Evolutionary conservation across 2,888 invertebrate genomes (phyloP), one percentile per base, ranked within the genome.

Genomic region (Tetrapedia diversipes): DNA sequence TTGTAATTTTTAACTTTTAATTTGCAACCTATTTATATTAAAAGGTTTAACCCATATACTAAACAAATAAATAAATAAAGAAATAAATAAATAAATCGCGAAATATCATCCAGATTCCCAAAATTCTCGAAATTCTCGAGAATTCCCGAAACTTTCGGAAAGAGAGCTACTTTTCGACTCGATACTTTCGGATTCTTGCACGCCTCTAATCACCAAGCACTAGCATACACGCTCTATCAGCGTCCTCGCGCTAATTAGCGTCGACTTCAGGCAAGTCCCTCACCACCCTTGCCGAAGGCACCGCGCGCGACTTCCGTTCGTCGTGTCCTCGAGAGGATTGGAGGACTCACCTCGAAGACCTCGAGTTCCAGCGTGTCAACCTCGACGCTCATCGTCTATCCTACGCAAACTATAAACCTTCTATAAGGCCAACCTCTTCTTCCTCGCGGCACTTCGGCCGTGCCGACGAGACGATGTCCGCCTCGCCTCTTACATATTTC

Each of bases 281-380:
- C 4, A n/a, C n/a, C 3, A 57, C 22, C 22, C 39, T 71, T 49
- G 61, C 14, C 54, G 34, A 61, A 39, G 39, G 11, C 22, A 22
- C 6, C 41, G 29, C 63, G 29, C 63, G 66, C 43, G 74, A 81
- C 66, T 82, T 80, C 82, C 82, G 78, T 82, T 82, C 83, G 73
- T 83, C 68, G 81, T 56, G 66, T 84, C 75, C 81, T 79, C 84
- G 73, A 83, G 82, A 83, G 72, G 68, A 76, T 69, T 59, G 69
- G 83, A 83, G 82, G 80, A 88, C 91, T 88, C 86, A 91, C 91
- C 91, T 91, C 91, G 90, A 91, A 91, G 83, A 91, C 91, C 86
- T 91, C 91, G 89, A 91, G 91, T 89, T 91, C 91, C 88, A 91
- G 88, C 82, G 89, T 90, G 87, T 91, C 91, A 84, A 87, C 85